phyloP scores from a whole-genome alignment of 2,888 invertebrate genomes.

The Nycteola revayana region DNA sequence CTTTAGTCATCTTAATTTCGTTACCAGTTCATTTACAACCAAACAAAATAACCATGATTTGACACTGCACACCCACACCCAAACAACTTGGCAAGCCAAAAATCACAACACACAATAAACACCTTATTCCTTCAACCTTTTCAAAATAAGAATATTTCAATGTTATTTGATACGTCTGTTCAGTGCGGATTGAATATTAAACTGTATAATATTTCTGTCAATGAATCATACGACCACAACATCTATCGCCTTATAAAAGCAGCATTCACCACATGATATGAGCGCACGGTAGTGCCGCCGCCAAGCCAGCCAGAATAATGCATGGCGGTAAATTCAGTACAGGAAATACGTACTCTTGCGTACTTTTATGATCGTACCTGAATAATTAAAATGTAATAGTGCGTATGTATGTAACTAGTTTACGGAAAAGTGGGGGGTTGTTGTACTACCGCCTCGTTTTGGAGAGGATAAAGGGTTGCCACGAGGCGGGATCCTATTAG shows the following conservation, averaged over 20 bases:
- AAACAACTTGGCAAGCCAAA: neutral
- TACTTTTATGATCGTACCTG: too few species aligned
- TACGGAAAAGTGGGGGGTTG: too few species aligned
- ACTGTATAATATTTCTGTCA: slow-evolving; percentile 31
- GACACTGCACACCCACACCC: neutral
- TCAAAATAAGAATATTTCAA: neutral
- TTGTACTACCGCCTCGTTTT: too few species aligned
- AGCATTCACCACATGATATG: slow-evolving; percentile 1
- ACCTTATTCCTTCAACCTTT: neutral
- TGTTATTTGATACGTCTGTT: slow-evolving; percentile 19
- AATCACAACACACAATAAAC: neutral
- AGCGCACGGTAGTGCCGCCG: neutral
- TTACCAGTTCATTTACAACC: slow-evolving; percentile 6
- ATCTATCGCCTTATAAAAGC: slow-evolving; percentile 16
- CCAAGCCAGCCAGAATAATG: neutral
- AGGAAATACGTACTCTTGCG: neutral
- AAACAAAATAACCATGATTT: slow-evolving; percentile 2
- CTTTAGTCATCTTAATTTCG: slow-evolving; percentile 52
- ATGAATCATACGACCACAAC: slow-evolving; percentile 43
- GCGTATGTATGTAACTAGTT: too few species aligned
- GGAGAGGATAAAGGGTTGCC: too few species aligned
- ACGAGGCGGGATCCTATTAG: too few species aligned
- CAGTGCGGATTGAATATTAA: slow-evolving; percentile 25
- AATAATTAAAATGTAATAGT: too few species aligned
- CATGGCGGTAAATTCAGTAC: neutral